These are phyloP conservation scores for Autographa pulchrina DNA, from an alignment of 2,888 invertebrate genomes.

Conservation along the genomic window DNA sequence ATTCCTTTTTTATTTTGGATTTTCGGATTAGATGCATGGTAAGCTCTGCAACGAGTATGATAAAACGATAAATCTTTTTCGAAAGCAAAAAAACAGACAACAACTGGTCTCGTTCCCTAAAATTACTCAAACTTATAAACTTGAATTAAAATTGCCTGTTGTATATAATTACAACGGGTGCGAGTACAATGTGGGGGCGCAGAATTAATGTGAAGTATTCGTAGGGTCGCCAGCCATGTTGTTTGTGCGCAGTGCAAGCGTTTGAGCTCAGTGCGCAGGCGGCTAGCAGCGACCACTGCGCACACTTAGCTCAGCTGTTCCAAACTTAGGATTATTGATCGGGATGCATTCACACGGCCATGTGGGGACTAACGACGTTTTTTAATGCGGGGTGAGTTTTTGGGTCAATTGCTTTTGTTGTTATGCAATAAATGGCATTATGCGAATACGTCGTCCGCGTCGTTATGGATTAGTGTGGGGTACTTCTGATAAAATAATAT, in stretches of 20 bases:
- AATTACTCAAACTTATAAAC: constrained; percentile 25
- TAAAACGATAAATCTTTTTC: background rate
- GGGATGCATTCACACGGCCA: constrained; percentile 51
- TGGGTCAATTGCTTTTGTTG: constrained; percentile 64
- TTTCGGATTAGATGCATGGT: too few species aligned
- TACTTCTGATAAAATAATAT: background rate
- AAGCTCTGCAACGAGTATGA: background rate
- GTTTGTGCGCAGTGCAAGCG: constrained; percentile 71
- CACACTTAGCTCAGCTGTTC: constrained; percentile 66
- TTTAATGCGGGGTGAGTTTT: constrained; percentile 57
- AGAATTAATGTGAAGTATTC: constrained; percentile 72
- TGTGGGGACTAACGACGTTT: constrained; percentile 51
- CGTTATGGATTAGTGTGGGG: constrained; percentile 22
- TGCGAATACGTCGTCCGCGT: constrained; percentile 21
- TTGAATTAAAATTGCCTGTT: constrained; percentile 51
- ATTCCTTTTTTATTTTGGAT: too few species aligned
- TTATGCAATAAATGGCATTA: constrained; percentile 53
- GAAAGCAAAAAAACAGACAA: background rate
- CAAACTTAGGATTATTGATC: constrained; percentile 64
- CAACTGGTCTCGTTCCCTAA: constrained; percentile 7
- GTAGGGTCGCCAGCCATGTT: constrained; percentile 68
- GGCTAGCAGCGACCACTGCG: constrained; percentile 66
- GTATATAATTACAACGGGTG: constrained; percentile 71
- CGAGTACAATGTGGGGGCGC: constrained; percentile 76
- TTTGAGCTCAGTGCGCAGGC: constrained; percentile 75